These are phyloP conservation scores for Propithecus deckenii DNA, from an alignment of 2,797 vertebrate species.

Conservation along the genomic window DNA sequence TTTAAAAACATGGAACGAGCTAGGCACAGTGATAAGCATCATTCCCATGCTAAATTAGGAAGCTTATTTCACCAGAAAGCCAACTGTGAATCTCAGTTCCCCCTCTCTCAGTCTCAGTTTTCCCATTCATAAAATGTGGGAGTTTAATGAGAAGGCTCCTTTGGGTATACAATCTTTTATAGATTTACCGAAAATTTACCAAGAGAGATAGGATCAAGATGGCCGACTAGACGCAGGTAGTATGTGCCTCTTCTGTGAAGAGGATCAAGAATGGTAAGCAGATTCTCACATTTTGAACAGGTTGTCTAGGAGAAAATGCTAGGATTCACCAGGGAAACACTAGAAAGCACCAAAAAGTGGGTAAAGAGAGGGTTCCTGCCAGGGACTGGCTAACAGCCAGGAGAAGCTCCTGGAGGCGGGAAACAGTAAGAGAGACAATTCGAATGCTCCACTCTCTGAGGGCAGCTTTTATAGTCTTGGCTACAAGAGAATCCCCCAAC, in stretches of 20 bases:
- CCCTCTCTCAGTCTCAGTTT: neutral
- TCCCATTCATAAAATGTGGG: neutral
- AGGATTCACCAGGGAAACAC: neutral
- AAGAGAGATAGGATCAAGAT: neutral
- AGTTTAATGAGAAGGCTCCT: neutral
- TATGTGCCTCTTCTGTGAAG: neutral
- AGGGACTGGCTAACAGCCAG: neutral
- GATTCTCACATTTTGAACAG: neutral
- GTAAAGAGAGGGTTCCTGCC: neutral
- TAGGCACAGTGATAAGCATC: slow-evolving; percentile 2
- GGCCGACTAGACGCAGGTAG: neutral
- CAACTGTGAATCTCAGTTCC: neutral
- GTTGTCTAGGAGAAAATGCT: neutral
- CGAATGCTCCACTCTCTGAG: neutral
- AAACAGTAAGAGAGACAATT: neutral
- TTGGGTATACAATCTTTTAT: neutral
- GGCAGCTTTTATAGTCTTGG: neutral
- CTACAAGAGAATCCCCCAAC: too few species aligned
- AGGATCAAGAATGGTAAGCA: neutral
- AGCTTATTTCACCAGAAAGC: neutral
- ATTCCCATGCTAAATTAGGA: neutral
- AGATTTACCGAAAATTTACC: neutral
- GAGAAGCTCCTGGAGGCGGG: neutral
- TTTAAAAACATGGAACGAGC: neutral
- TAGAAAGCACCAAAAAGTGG: neutral